Percentiles rank a stretch among this genome's conserved stretches.
Conservation (phyloP, 1,140 invertebrate genomes). For the Drosophila ercepeae region DNA sequence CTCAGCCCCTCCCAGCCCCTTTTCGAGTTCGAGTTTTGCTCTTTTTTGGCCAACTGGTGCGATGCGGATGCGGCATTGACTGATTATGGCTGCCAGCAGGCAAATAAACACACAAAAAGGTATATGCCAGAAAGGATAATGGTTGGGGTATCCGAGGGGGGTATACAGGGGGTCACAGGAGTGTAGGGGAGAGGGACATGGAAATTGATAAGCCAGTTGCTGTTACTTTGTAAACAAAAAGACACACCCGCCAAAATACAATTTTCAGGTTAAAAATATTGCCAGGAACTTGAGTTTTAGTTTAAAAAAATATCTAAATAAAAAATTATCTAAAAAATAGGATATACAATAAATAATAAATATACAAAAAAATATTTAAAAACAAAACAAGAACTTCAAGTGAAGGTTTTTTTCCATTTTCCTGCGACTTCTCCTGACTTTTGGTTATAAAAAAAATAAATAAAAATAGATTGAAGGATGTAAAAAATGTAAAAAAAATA, state of each 20-base stretch:
- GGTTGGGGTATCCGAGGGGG: neutral
- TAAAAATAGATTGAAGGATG: neutral
- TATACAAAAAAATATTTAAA: no score
- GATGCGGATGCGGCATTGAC: slow-evolving; percentile 61
- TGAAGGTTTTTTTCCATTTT: no score
- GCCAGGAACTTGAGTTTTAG: no score
- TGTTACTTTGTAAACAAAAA: slow-evolving; percentile 49
- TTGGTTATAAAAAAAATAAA: neutral
- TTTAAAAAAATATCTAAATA: no score
- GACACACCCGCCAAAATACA: slow-evolving; percentile 7
- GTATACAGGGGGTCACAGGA: neutral
- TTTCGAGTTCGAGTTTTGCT: neutral
- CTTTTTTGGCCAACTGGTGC: slow-evolving; percentile 40
- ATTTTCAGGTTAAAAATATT: no score
- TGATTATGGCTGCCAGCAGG: slow-evolving; percentile 64
- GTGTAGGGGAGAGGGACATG: slow-evolving; percentile 18
- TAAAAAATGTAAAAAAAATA: neutral
- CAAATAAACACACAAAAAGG: slow-evolving; percentile 58
- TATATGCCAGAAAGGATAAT: slow-evolving; percentile 1
- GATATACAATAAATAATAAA: no score
- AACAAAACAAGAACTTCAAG: neutral
- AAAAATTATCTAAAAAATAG: no score
- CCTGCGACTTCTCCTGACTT: no score
- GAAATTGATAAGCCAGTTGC: slow-evolving; percentile 75
- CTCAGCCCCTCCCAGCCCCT: no score